Base-by-base conservation (phyloP, 1,140 invertebrate species). In the Galleria mellonella region DNA sequence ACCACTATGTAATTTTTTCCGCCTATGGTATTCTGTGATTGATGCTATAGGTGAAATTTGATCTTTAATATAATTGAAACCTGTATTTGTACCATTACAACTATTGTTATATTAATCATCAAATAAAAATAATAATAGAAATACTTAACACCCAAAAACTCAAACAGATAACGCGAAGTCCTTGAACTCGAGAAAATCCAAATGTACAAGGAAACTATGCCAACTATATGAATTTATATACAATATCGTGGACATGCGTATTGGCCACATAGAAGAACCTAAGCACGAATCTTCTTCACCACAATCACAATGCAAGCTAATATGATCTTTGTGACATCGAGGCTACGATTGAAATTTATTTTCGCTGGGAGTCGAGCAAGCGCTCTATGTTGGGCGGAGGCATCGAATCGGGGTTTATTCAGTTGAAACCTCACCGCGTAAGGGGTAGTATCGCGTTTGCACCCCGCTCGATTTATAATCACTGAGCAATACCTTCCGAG, bases 241-340 rank as follows among this genome's bases (percentile, higher is more conserved):
- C 72, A 70, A 67, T 65, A 64, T 72, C 72, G 75, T 83, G 81
- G 81, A 82, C 81, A 85, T 85, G 82, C 82, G 82, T 85, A 85
- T 83, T 85, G 76, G 74, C 72, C 73, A 65, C 75, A 72, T 73
- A 66, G 72, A 68, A 67, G 65, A 64, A 76, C 57, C 68, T 69
- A 74, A 81, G 68, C 64, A 69, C 72, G 76, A 78, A 76, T 74
- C 73, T 79, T 79, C 78, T 75, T 79, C 57, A 74, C 68, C 63
- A 69, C 62, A 63, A 58, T 11, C 36, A 28, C 10, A 37, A 11
- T 43, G 23, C 51, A 51, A 51, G 32, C 55, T 28, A 76, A 64
- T 63, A 42, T 65, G 43, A 42, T 51, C 65, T 71, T 58, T 74
- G 67, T 40, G 31, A 2, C 32, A 12, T 42, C 13, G 11, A 6